Conservation (phyloP, 2,888 invertebrate species). For the Eudemis profundana region DNA sequence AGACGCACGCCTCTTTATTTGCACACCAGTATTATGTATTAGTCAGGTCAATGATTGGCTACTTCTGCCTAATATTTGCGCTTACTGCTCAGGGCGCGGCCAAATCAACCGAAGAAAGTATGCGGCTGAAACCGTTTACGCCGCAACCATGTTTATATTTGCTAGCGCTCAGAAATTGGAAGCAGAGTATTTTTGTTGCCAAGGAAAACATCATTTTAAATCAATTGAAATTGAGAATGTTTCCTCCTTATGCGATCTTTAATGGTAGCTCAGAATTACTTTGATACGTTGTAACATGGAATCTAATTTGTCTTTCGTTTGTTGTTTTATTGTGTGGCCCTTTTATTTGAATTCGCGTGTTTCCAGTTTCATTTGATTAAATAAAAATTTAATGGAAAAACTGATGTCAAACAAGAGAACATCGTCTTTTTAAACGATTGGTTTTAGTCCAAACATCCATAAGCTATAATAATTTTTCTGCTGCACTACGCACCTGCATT, state of each 20-base stretch:
- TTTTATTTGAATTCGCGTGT: neutral
- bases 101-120: conserved; percentile 36
- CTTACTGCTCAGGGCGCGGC: conserved; percentile 35
- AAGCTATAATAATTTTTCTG: too few species aligned
- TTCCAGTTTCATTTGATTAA: neutral
- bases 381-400: neutral
- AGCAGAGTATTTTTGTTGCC: conserved; percentile 36
- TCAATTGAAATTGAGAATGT: conserved; percentile 32
- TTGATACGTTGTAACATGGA: conserved; percentile 22
- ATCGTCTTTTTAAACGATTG: too few species aligned
- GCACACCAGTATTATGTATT: neutral
- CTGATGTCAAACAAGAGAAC: neutral
- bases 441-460: too few species aligned
- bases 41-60: conserved; percentile 1
- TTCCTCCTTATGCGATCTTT: conserved; percentile 21
- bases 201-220: conserved; percentile 35
- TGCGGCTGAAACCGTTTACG: conserved; percentile 33
- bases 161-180: conserved; percentile 35
- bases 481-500: too few species aligned
- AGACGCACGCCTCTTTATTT: neutral
- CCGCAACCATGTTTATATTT: conserved; percentile 36
- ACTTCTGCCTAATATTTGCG: conserved; percentile 20
- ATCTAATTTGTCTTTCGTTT: conserved; percentile 16
- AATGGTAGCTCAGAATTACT: conserved; percentile 22
- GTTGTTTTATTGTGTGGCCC: neutral